Evolutionary conservation across 2,888 invertebrate species (phyloP), one percentile per base, ranked within the genome.

Genomic region (Latheticus oryzae): DNA sequence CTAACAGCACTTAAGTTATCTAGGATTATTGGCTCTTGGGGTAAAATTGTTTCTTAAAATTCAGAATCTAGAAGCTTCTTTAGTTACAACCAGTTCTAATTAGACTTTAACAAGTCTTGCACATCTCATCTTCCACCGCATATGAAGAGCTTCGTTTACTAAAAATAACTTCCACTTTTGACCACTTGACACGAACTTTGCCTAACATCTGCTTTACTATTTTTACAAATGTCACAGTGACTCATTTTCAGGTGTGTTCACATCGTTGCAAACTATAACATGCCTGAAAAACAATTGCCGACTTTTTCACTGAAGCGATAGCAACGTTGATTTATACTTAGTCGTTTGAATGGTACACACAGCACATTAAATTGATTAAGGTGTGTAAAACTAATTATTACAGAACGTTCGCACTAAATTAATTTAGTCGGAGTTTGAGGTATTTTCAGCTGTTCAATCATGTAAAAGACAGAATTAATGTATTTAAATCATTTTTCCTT

Each of bases 191-290:
- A n/a, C n/a, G n/a, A n/a, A n/a, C n/a, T n/a, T n/a, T n/a, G n/a
- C n/a, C n/a, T n/a, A 35, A 24, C 37, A 35, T 48, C 48, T 48
- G 48, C 37, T 30, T n/a, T 21, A 9, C 47, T 48, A 48, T 48
- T 48, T 33, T 23, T 35, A 48, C 12, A 48, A 12, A 19, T 45
- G 45, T 45, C 45, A 45, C 9, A 9, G 8, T 7, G 16, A 17
- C 5, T 9, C 32, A 8, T 26, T 19, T 45, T 45, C 45, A 45
- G 45, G 45, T 45, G 45, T 12, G 45, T 32, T 21, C 13, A 45
- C 45, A 30, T 32, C n/a, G n/a, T 12, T 8, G 24, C 16, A 26
- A 42, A 42, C 24, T 42, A 42, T 42, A 26, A 42, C 15, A 42
- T 23, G n/a, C 19, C 19, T 30, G 45, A 45, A 45, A 45, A 30